Percentiles rank a stretch among this genome's conserved stretches.
Conservation (phyloP, 2,888 invertebrate genomes). For the Harpagoxenus sublaevis region DNA sequence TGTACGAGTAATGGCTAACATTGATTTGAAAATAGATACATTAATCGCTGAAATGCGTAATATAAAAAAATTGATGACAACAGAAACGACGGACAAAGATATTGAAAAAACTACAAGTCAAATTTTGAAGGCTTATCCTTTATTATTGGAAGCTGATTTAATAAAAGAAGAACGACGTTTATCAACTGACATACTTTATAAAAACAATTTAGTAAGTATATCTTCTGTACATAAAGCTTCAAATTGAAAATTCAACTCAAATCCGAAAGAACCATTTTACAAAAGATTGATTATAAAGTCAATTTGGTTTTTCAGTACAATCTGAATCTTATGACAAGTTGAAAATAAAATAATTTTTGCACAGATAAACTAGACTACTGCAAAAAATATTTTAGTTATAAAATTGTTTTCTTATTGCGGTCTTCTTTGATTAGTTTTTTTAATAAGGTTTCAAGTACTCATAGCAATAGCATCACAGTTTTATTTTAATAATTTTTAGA, state of each 20-base stretch:
- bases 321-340: too few species aligned
- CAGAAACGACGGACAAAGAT: neutral
- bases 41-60: neutral
- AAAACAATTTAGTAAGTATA: slow-evolving; percentile 4
- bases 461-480: too few species aligned
- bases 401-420: too few species aligned
- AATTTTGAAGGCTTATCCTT: neutral
- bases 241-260: too few species aligned
- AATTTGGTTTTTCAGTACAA: too few species aligned
- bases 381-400: too few species aligned
- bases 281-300: neutral
- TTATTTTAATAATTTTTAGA: too few species aligned
- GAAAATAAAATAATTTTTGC: too few species aligned
- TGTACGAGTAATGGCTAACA: neutral
- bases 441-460: too few species aligned
- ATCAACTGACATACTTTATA: neutral
- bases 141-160: neutral
- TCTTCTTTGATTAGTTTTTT: too few species aligned
- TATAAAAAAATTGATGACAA: neutral
- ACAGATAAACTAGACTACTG: too few species aligned
- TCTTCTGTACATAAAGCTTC: neutral
- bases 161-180: neutral
- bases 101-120: neutral
- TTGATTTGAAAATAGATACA: neutral
- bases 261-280: neutral